phyloP scores from a whole-genome alignment of 2,888 invertebrate species.

The Drosophila imparisetae region DNA sequence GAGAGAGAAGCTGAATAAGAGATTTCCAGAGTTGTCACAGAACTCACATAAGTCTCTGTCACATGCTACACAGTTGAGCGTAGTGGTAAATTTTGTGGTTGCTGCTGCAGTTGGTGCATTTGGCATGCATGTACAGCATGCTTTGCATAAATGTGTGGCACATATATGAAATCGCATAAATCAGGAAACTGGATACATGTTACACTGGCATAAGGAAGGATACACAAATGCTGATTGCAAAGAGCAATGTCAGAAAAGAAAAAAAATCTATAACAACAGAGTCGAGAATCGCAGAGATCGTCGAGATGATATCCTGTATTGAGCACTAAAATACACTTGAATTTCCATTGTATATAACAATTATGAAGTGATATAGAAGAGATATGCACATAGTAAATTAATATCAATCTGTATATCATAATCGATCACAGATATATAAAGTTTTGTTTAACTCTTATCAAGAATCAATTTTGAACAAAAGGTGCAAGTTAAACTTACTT shows the following conservation, averaged over 20 bases:
- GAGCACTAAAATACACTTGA: neutral
- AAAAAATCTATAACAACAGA: slow-evolving; percentile 1
- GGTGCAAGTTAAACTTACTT: neutral
- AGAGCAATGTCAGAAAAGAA: slow-evolving; percentile 14
- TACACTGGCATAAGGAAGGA: slow-evolving; percentile 41
- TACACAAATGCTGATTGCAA: slow-evolving; percentile 53
- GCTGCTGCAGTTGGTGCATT: slow-evolving; percentile 16
- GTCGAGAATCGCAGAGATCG: neutral
- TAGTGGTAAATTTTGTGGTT: slow-evolving; percentile 59
- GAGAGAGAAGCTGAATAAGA: slow-evolving; percentile 34
- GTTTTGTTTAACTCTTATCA: neutral
- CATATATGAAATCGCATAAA: slow-evolving; percentile 72
- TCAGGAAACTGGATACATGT: slow-evolving; percentile 61
- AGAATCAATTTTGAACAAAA: neutral
- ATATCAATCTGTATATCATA: neutral
- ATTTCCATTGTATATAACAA: neutral
- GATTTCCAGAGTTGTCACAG: slow-evolving; percentile 44
- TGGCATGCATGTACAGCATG: slow-evolving; percentile 44
- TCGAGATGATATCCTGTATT: neutral
- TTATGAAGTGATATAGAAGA: neutral
- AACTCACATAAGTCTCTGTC: slow-evolving; percentile 55
- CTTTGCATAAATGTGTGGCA: slow-evolving; percentile 48
- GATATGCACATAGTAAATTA: neutral
- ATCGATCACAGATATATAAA: neutral
- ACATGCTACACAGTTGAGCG: slow-evolving; percentile 59